Percentiles rank a stretch among this genome's conserved stretches.
phyloP scores from a whole-genome alignment of 2,888 invertebrate species.

The Sinodicranocentrus sp. region DNA sequence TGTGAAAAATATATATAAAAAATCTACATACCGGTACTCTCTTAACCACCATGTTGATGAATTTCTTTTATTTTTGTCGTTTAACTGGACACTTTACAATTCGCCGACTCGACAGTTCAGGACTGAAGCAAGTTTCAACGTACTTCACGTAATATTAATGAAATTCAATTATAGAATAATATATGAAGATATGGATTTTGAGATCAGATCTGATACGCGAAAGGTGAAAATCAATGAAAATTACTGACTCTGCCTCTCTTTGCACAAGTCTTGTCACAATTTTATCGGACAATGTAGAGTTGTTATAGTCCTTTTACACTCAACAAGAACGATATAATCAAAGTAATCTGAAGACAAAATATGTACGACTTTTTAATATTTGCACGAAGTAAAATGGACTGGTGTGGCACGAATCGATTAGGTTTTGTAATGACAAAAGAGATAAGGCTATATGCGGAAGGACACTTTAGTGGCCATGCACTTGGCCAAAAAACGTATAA shows the following conservation, averaged over 20 bases:
- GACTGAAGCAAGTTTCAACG: not conserved
- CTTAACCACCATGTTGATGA: slow-evolving; percentile 61
- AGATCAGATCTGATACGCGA: too few relatives aligned
- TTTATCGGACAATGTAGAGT: not conserved
- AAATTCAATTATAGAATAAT: too few relatives aligned
- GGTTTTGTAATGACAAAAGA: not conserved
- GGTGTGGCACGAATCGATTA: not conserved
- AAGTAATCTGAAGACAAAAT: not conserved
- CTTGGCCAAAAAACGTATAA: slow-evolving; percentile 1
- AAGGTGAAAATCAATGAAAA: not conserved
- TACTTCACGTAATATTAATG: not conserved
- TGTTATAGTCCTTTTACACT: not conserved
- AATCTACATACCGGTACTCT: slow-evolving; percentile 66
- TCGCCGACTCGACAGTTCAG: not conserved
- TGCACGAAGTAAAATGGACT: not conserved
- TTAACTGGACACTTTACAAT: slow-evolving; percentile 15
- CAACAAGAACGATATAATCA: not conserved
- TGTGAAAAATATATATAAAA: not conserved
- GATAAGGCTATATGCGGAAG: slow-evolving; percentile 12
- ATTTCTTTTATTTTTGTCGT: not conserved
- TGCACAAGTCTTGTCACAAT: slow-evolving; percentile 4
- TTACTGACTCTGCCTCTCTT: not conserved
- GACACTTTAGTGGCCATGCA: not conserved
- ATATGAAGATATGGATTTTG: too few relatives aligned
- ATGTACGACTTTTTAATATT: too few relatives aligned